A percentile compares a stretch with the other conserved stretches of the same genome.
Evolutionary conservation across 2,113 vertebrate genomes (phyloP).

Genomic region (Albula goreensis): DNA sequence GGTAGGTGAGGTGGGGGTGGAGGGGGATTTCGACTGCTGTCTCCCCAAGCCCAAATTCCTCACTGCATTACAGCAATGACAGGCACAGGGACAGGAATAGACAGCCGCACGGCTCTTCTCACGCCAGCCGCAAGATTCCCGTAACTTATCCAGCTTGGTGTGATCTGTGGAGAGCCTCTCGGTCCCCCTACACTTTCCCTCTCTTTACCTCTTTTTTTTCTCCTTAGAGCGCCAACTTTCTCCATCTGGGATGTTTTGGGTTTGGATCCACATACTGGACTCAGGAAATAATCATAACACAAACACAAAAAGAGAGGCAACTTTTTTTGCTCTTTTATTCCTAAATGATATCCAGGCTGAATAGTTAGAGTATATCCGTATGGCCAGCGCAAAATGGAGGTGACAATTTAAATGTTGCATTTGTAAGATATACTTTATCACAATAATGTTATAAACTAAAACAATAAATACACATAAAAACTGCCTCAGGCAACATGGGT

Average conservation of each 20-base stretch:
- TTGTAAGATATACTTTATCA: neutral
- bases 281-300: neutral
- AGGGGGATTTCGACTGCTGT: neutral
- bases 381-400: neutral
- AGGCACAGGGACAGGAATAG: constrained; percentile 62
- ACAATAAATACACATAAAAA: neutral
- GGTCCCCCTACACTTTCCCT: no score
- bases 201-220: neutral
- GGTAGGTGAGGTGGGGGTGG: neutral
- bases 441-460: neutral
- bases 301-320: neutral
- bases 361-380: neutral
- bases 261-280: neutral
- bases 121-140: neutral
- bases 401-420: neutral
- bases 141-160: neutral
- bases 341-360: neutral
- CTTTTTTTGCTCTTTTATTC: neutral
- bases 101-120: constrained; percentile 4
- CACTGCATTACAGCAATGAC: constrained; percentile 56
- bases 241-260: neutral
- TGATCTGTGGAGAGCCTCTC: neutral
- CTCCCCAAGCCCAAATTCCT: constrained; percentile 30
- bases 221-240: neutral
- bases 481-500: neutral